Base-by-base conservation (phyloP, 1,140 invertebrate species). In the Batillaria attramentaria region DNA sequence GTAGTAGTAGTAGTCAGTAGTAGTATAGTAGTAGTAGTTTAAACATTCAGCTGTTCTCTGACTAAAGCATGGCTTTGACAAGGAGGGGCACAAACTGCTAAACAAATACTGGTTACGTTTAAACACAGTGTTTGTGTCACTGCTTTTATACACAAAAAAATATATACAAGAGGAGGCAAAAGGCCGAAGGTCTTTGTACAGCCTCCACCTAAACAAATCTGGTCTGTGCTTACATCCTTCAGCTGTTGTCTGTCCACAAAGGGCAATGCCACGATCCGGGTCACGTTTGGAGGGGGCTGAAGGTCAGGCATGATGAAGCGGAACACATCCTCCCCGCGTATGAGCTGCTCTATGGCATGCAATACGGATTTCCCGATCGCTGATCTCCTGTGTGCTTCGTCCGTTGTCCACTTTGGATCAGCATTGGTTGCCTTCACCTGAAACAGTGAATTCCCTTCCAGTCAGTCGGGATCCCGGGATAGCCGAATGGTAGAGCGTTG, bases 291-390 rank as follows among this genome's bases (percentile, higher is more conserved):
- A 41, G 43, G 28, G 41, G 70, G 41, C 24, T 10, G 3, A 31
- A 72, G 70, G 70, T 72, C 70, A 46, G 42, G 70, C 31, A 35
- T 72, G 70, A 72, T 72, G 70, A 31, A 72, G 31, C 41, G 68
- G 35, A 70, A 24, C 3, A 70, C 68, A 41, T 70, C 37, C 20
- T 20, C 16, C 31, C 37, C 68, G 31, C 68, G 35, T 0, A 18
- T n/a, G 16, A 70, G 39, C 39, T 70, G 68, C 41, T 70, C 31
- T 4, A 8, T 24, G 37, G 68, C 68, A 24, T 42, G 39, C 37
- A 8, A 6, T 3, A 70, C 2, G 2, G n/a, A 28, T 13, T 3
- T 3, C 3, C 35, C 37, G 68, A 41, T 41, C 6, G 68, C 18
- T 2, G 3, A 16, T 20, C 6, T 35, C 5, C 35, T 37, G n/a